A percentile compares a stretch with the other conserved stretches of the same genome.
Conservation (phyloP, 2,888 invertebrate genomes). For the Sarcophaga carnaria region DNA sequence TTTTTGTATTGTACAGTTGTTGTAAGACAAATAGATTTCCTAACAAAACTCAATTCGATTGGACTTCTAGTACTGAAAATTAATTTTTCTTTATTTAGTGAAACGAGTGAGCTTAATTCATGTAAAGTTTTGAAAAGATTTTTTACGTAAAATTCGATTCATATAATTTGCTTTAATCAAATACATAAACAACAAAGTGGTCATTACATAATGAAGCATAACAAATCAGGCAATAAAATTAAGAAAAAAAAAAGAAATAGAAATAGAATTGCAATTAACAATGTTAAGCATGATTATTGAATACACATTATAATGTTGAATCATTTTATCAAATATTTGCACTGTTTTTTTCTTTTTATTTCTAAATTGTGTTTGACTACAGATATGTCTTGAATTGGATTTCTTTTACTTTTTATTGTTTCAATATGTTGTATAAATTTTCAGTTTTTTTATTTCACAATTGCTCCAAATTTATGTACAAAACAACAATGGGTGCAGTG, state of each 20-base stretch:
- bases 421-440: neutral
- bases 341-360: neutral
- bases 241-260: neutral
- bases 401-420: too few species aligned
- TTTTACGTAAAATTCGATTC: neutral
- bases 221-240: constrained; percentile 8
- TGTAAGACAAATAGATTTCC: neutral
- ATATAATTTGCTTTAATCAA: constrained; percentile 23
- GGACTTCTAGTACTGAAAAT: neutral
- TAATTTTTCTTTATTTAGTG: neutral
- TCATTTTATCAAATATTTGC: neutral
- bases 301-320: constrained; percentile 18
- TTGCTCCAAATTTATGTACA: constrained; percentile 60
- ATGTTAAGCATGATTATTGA: constrained; percentile 19
- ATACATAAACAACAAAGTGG: constrained; percentile 2
- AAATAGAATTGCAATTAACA: constrained; percentile 1
- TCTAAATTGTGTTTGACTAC: constrained; percentile 29
- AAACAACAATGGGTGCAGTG: constrained; percentile 64
- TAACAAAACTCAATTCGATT: neutral
- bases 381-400: neutral
- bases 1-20: neutral
- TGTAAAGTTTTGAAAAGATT: neutral
- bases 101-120: neutral
- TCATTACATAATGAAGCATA: constrained; percentile 28
- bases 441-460: constrained; percentile 33